Percentiles rank a stretch among this genome's conserved stretches.
These are phyloP conservation scores for Phaedon cochleariae DNA, from an alignment of 2,888 invertebrate genomes.

Conservation along the genomic window DNA sequence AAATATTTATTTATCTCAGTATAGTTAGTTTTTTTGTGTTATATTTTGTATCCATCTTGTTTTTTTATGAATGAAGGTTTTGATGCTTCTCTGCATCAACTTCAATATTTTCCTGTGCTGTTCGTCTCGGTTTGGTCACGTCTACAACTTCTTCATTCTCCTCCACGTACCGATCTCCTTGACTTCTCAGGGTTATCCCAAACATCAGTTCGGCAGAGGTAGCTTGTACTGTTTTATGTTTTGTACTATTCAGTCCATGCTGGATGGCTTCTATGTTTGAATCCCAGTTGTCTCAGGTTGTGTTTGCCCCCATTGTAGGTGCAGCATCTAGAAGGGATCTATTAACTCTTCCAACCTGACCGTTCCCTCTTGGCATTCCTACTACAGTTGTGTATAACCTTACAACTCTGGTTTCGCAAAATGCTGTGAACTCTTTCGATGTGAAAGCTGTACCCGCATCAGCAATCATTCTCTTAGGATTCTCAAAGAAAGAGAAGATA, in stretches of 20 bases:
- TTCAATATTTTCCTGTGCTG: too few species aligned
- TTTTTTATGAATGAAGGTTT: too few species aligned
- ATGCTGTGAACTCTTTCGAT: constrained; percentile 50
- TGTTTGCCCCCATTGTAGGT: constrained; percentile 40
- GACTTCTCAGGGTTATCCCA: background rate
- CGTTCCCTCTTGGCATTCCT: constrained; percentile 49
- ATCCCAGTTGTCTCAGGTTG: constrained; percentile 44
- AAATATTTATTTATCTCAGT: too few species aligned
- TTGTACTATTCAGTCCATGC: constrained; percentile 41
- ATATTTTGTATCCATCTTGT: background rate
- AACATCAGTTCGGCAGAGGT: background rate
- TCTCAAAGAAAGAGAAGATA: constrained; percentile 50
- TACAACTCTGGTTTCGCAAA: constrained; percentile 48
- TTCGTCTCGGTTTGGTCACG: too few species aligned
- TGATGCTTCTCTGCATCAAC: too few species aligned
- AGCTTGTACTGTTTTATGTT: constrained; percentile 19
- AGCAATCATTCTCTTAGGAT: constrained; percentile 50
- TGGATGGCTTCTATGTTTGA: constrained; percentile 36
- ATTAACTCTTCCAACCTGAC: constrained; percentile 49
- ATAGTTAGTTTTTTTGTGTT: too few species aligned
- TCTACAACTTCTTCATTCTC: background rate
- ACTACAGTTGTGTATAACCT: constrained; percentile 42
- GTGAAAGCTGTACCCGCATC: constrained; percentile 52
- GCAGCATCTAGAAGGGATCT: constrained; percentile 32
- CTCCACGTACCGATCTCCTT: constrained; percentile 1